Percentiles rank a stretch among this genome's conserved stretches.
phyloP scores from a whole-genome alignment of 2,888 invertebrate species.

The Perdita meconis region DNA sequence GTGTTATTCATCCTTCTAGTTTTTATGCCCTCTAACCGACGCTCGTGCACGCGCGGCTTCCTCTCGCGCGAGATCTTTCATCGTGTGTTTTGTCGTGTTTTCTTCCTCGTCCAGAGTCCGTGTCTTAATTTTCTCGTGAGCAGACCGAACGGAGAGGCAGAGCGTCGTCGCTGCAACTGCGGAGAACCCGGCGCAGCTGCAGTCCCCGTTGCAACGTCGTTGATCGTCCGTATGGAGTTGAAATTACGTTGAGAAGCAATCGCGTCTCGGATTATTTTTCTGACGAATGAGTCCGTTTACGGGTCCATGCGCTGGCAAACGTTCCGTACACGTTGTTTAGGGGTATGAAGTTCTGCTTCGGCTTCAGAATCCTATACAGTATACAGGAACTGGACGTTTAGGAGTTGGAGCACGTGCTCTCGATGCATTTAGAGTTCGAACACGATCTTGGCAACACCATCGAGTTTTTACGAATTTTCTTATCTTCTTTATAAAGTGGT shows the following conservation, averaged over 20 bases:
- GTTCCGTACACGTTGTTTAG: background rate
- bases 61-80: conserved; percentile 1
- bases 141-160: too few relatives aligned
- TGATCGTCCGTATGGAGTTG: background rate
- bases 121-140: conserved; percentile 7
- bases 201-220: background rate
- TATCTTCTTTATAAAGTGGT: too few relatives aligned
- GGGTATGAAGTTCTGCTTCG: too few relatives aligned
- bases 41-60: conserved; percentile 27
- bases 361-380: too few relatives aligned
- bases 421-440: too few relatives aligned
- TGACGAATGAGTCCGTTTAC: background rate
- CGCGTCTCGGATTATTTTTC: background rate
- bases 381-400: too few relatives aligned
- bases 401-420: too few relatives aligned
- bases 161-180: too few relatives aligned
- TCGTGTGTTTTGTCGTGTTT: conserved; percentile 4
- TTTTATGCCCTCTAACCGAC: conserved; percentile 30
- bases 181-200: too few relatives aligned
- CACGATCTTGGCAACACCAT: too few relatives aligned
- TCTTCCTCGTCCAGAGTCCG: background rate
- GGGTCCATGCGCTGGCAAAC: background rate
- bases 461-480: too few relatives aligned
- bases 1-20: conserved; percentile 32
- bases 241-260: too few relatives aligned